Evolutionary conservation across 2,113 vertebrate species (phyloP).

Genomic region (Tetrao urogallus): DNA sequence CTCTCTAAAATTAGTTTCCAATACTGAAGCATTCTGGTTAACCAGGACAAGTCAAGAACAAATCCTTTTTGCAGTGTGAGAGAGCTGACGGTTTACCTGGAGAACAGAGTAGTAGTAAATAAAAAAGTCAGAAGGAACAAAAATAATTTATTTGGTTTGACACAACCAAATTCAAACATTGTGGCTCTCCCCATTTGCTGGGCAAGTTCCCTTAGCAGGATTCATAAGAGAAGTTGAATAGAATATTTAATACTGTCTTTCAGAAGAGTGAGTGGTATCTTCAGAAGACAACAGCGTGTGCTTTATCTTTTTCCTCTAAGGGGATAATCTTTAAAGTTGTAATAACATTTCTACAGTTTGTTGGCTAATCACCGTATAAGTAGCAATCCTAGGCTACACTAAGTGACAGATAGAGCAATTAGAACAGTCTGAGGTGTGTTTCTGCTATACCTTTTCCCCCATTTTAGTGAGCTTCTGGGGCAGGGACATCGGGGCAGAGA

Average conservation of each 20-base stretch:
- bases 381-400: not conserved
- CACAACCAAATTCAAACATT: not conserved
- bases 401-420: not conserved
- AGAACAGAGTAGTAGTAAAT: not conserved
- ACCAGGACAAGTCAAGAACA: not conserved
- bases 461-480: not conserved
- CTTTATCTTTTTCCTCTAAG: not conserved
- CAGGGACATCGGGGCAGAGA: not conserved
- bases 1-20: not conserved
- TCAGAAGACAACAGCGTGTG: not conserved
- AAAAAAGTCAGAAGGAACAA: not conserved
- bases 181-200: not conserved
- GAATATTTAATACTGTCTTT: not conserved
- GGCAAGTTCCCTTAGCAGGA: not conserved
- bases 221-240: not conserved
- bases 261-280: not conserved
- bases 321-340: not conserved
- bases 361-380: rapidly evolving
- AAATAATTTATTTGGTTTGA: not conserved
- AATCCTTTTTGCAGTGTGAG: not conserved
- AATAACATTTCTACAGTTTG: not conserved
- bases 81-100: not conserved
- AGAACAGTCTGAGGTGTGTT: not conserved
- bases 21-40: not conserved
- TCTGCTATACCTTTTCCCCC: not conserved